Percentiles rank a stretch among this genome's conserved stretches.
phyloP scores from a whole-genome alignment of 2,113 vertebrate species.

The Ptilonorhynchus violaceus region DNA sequence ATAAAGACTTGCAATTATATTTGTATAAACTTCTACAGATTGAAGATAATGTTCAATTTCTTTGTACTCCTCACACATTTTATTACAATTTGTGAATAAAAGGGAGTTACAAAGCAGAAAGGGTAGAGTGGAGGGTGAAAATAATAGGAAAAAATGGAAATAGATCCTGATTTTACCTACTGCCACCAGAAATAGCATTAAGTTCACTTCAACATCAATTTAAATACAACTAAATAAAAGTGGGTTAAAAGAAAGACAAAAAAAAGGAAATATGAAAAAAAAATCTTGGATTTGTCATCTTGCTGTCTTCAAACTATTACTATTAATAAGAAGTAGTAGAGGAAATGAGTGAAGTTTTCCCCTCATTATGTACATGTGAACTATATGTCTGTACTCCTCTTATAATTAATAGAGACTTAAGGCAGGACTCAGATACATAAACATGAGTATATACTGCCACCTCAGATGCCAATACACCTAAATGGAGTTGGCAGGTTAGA shows the following conservation, averaged over 20 bases:
- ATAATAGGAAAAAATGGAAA: neutral
- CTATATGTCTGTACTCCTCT: neutral
- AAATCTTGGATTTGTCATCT: neutral
- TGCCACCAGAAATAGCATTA: neutral
- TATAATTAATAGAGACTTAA: slow-evolving; percentile 17
- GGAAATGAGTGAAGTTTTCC: neutral
- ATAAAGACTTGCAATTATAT: neutral
- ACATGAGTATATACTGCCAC: neutral
- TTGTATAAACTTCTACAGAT: neutral
- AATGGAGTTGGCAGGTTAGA: slow-evolving; percentile 33
- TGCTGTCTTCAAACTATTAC: neutral
- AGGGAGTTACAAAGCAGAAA: neutral
- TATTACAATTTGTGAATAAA: neutral
- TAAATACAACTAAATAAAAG: neutral
- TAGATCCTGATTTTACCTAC: neutral
- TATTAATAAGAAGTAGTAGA: neutral
- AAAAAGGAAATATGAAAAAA: neutral
- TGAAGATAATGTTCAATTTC: neutral
- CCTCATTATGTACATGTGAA: neutral
- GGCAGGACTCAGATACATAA: neutral
- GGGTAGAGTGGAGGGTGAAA: neutral
- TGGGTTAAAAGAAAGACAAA: neutral
- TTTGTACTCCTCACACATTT: neutral
- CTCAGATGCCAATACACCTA: neutral
- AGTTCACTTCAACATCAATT: neutral